These are phyloP conservation scores for Wiebesia pumilae DNA, from an alignment of 1,140 invertebrate species.

Conservation along the genomic window DNA sequence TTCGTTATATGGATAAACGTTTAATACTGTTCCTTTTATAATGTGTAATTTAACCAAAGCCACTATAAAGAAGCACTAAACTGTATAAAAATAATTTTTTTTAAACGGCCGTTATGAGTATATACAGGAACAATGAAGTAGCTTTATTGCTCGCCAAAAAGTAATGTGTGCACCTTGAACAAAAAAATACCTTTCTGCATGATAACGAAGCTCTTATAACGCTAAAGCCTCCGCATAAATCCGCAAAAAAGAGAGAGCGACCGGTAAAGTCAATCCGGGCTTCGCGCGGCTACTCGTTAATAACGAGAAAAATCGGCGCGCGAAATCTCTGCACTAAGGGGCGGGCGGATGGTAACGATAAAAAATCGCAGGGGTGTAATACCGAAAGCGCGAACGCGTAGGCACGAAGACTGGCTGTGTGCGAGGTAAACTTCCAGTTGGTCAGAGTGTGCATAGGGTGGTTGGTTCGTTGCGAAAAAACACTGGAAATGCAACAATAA, in stretches of 20 bases:
- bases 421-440: background rate
- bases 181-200: conserved; percentile 43
- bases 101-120: conserved; percentile 6
- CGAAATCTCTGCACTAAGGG: conserved; percentile 30
- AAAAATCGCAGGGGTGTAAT: conserved; percentile 52
- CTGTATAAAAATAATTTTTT: conserved; percentile 24
- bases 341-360: conserved; percentile 46
- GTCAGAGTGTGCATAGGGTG: conserved; percentile 53
- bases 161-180: conserved; percentile 31
- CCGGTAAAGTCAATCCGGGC: conserved; percentile 57
- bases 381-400: conserved; percentile 27
- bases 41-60: conserved; percentile 6
- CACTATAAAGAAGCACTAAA: conserved; percentile 21
- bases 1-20: background rate
- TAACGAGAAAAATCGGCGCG: conserved; percentile 62
- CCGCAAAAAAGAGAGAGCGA: conserved; percentile 57
- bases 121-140: conserved; percentile 19
- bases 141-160: conserved; percentile 38
- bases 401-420: background rate
- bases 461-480: conserved; percentile 44
- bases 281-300: conserved; percentile 63
- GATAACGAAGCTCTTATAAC: conserved; percentile 49
- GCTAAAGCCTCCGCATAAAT: conserved; percentile 48
- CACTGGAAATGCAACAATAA: conserved; percentile 73
- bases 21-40: conserved; percentile 14